Percentiles rank a stretch among this genome's conserved stretches.
These are phyloP conservation scores for Acleris holmiana DNA, from an alignment of 2,888 invertebrate genomes.

Conservation along the genomic window DNA sequence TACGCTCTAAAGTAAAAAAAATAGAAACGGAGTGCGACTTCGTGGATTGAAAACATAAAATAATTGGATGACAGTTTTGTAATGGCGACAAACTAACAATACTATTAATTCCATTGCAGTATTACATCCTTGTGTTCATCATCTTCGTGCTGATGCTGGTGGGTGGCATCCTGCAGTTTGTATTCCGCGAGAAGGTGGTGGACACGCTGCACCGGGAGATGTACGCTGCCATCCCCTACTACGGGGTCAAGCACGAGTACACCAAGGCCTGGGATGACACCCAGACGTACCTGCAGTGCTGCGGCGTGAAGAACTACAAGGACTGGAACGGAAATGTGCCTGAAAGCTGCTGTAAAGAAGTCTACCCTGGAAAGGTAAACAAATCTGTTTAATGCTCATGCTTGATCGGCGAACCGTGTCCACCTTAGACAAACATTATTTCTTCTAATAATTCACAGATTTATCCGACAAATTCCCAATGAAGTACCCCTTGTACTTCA, in stretches of 20 bases:
- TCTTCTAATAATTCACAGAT: too few relatives aligned
- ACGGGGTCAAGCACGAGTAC: slow-evolving; percentile 88
- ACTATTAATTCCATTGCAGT: slow-evolving; percentile 83
- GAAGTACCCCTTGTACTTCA: too few relatives aligned
- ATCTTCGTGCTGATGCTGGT: slow-evolving; percentile 96
- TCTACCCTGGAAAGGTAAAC: slow-evolving; percentile 83
- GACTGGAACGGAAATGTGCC: slow-evolving; percentile 91
- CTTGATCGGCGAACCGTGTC: too few relatives aligned
- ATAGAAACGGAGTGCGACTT: too few relatives aligned
- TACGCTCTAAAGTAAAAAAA: too few relatives aligned
- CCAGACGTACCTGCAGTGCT: slow-evolving; percentile 93
- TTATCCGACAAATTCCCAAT: too few relatives aligned
- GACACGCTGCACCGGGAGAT: slow-evolving; percentile 91
- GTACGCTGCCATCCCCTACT: slow-evolving; percentile 89
- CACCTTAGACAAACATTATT: too few relatives aligned
- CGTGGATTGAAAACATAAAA: too few relatives aligned
- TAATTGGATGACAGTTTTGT: too few relatives aligned
- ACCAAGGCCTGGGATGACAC: slow-evolving; percentile 95
- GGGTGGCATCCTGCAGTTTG: slow-evolving; percentile 95
- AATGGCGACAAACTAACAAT: neutral
- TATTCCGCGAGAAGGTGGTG: slow-evolving; percentile 93
- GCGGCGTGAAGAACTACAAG: slow-evolving; percentile 90
- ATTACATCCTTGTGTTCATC: slow-evolving; percentile 94
- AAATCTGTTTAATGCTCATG: neutral
- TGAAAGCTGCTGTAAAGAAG: slow-evolving; percentile 90